A percentile compares a stretch with the other conserved stretches of the same genome.
These are phyloP conservation scores for Mormyrops attenuatus DNA, from an alignment of 2,797 vertebrate species.

Conservation along the genomic window DNA sequence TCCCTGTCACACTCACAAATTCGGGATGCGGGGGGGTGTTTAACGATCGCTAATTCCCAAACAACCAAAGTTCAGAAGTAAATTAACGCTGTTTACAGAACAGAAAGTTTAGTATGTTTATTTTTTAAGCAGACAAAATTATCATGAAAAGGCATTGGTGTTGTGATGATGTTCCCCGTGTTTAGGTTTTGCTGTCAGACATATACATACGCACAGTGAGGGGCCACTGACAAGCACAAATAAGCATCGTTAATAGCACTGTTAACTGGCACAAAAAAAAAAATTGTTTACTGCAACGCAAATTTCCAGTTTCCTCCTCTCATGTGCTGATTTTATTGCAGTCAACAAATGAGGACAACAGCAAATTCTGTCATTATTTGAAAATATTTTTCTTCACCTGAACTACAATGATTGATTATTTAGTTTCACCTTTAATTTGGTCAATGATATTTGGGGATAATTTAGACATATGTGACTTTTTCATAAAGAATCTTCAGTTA, in stretches of 20 bases:
- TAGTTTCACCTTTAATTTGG: neutral
- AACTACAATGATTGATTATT: neutral
- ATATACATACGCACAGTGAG: neutral
- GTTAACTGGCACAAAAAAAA: neutral
- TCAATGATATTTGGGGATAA: neutral
- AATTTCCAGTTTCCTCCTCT: neutral
- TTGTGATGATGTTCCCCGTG: neutral
- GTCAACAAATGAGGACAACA: neutral
- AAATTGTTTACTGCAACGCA: neutral
- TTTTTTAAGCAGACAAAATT: neutral
- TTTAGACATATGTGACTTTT: neutral
- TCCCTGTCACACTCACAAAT: neutral
- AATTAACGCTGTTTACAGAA: neutral
- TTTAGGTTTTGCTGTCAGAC: neutral
- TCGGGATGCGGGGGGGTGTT: neutral
- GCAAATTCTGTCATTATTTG: neutral
- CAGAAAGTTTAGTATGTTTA: neutral
- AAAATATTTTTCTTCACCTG: neutral
- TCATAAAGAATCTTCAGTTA: neutral
- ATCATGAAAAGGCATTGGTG: neutral
- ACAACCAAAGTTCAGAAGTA: neutral
- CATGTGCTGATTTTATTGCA: neutral
- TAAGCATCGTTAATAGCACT: neutral
- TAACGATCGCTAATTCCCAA: neutral
- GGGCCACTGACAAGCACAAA: neutral